Base-by-base conservation (phyloP, 2,888 invertebrate species). In the Hirtodrosophila trivittata region DNA sequence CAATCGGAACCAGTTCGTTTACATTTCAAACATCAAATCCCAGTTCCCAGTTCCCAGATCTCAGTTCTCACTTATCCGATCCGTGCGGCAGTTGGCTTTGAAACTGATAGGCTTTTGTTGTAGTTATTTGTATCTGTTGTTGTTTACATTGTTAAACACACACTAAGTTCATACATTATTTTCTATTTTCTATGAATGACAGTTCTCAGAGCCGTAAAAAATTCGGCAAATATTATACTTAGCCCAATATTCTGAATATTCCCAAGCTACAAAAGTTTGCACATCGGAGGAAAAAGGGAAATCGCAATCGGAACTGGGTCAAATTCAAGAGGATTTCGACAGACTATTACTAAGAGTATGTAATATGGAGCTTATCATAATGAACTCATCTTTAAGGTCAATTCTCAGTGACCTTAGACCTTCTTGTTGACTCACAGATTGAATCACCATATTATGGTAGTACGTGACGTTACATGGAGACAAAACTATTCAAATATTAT, bases 91-190 rank as follows among this genome's bases (percentile, higher is more conserved):
- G 25, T 46, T 52, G 41, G 57, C 64, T 68, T 65, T 70, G 54
- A 63, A 63, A 43, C 50, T 55, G 38, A 56, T 67, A 42, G 47
- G 26, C 35, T 43, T 14, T 55, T 41, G 30, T 25, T 32, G 32
- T 39, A 18, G 30, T 28, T 2, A 30, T 38, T 25, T 18, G 7
- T 28, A 43, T 32, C 33, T 72, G 38, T 55, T 52, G 43, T 32
- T 77, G 63, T 74, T 77, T 81, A 63, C 75, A 81, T 82, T 75
- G 86, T 73, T 70, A 58, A 63, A 57, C 63, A 55, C 46, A 47
- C 54, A 60, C 47, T 58, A 70, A 50, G 50, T 50, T 57, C 5
- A 56, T 54, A 52, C 52, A 70, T 47, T 59, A 28, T n/a, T 28
- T 46, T 3, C 38, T 54, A 55, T 62, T 66, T 62, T 70, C 28